Evolutionary conservation across 2,888 invertebrate species (phyloP).

Genomic region (Lingula anatina): DNA sequence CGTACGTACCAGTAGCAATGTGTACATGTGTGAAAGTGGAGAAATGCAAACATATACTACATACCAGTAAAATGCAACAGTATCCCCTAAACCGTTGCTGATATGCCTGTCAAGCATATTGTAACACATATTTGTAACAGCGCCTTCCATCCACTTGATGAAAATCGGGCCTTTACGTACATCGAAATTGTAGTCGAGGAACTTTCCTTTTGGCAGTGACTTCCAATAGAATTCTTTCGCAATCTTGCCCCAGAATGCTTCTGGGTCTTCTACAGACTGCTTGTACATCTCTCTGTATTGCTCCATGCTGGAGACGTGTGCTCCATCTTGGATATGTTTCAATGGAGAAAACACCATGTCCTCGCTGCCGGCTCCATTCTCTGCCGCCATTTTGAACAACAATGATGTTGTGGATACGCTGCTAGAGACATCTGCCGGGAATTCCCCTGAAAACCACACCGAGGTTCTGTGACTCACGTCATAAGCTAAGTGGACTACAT

Average conservation of each 20-base stretch:
- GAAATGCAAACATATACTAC: no score
- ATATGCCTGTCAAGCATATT: conserved; percentile 91
- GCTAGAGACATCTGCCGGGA: no score
- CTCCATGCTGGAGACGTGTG: conserved; percentile 65
- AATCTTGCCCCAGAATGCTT: conserved; percentile 87
- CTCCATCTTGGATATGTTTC: conserved; percentile 25
- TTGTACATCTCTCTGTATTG: conserved; percentile 80
- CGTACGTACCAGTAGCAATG: no score
- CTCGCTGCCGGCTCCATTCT: no score
- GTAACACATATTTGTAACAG: conserved; percentile 91
- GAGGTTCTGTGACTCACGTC: no score
- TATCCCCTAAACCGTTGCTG: conserved; percentile 80
- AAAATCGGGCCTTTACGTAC: conserved; percentile 78
- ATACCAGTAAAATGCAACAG: conserved; percentile 92
- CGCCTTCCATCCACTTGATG: conserved; percentile 93
- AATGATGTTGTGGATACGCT: no score
- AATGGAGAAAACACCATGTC: conserved; percentile 33
- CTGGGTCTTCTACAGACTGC: conserved; percentile 81
- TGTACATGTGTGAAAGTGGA: no score
- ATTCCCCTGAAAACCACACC: no score
- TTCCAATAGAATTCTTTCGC: conserved; percentile 91
- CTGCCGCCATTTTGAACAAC: no score
- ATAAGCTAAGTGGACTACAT: no score
- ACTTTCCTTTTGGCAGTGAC: conserved; percentile 62
- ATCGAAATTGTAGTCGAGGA: conserved; percentile 89